A percentile compares a stretch with the other conserved stretches of the same genome.
These are phyloP conservation scores for Eupithecia centaureata DNA, from an alignment of 2,888 invertebrate genomes.

Conservation along the genomic window DNA sequence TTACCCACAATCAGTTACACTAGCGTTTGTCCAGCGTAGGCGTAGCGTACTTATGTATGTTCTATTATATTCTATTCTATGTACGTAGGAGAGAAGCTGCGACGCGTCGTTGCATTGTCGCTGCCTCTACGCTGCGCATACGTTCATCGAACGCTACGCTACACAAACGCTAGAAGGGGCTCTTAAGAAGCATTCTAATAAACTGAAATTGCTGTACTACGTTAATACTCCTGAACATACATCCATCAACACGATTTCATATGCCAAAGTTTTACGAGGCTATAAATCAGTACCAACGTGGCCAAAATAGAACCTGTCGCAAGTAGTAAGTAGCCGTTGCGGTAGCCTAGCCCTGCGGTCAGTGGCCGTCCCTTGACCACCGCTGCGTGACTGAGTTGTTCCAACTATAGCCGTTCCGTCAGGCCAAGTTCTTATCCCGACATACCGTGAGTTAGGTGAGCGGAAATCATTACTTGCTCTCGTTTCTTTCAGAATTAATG, in stretches of 20 bases:
- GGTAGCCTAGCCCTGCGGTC: conserved; percentile 4
- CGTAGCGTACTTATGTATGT: too few relatives aligned
- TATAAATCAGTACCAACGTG: background rate
- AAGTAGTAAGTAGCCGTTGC: background rate
- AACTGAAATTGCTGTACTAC: background rate
- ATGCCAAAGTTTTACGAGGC: background rate
- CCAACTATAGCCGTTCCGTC: conserved; percentile 11
- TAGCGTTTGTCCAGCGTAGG: too few relatives aligned
- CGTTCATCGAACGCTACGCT: too few relatives aligned
- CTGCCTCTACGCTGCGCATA: too few relatives aligned
- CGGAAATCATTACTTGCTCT: background rate
- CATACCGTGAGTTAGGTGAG: background rate
- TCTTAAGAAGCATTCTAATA: background rate
- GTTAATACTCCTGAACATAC: background rate
- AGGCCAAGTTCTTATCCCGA: conserved; percentile 8
- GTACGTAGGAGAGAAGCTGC: too few relatives aligned
- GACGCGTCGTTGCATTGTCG: too few relatives aligned
- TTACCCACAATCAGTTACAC: too few relatives aligned
- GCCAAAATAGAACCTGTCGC: conserved; percentile 5
- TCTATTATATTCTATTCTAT: too few relatives aligned
- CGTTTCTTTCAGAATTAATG: background rate
- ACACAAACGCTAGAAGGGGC: too few relatives aligned
- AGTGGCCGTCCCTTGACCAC: conserved; percentile 7
- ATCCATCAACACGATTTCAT: background rate
- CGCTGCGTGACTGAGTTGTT: conserved; percentile 7